These are phyloP conservation scores for Orgyia antiqua DNA, from an alignment of 2,888 invertebrate species.

Conservation along the genomic window DNA sequence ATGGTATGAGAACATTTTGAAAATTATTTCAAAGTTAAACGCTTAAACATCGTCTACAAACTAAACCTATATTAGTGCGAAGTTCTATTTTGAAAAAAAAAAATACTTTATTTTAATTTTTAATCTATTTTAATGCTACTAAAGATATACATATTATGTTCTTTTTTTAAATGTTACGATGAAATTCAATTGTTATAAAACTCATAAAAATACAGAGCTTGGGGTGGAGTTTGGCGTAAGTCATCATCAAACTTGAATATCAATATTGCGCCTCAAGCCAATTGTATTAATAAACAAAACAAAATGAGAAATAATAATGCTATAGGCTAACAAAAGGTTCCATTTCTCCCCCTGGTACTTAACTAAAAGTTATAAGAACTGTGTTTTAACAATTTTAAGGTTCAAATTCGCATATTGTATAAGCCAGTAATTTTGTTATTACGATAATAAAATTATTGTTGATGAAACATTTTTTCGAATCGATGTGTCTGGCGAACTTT, in stretches of 20 bases:
- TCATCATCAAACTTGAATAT: slow-evolving; percentile 79
- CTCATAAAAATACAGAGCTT: slow-evolving; percentile 66
- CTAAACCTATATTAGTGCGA: no score
- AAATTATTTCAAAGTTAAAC: slow-evolving; percentile 22
- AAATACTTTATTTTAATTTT: no score
- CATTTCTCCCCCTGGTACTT: slow-evolving; percentile 74
- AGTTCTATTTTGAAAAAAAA: no score
- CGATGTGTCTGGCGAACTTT: slow-evolving; percentile 73
- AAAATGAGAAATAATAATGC: slow-evolving; percentile 79
- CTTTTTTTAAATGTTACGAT: slow-evolving; percentile 33
- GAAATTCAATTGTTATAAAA: slow-evolving; percentile 59
- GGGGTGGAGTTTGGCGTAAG: slow-evolving; percentile 62
- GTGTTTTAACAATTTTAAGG: slow-evolving; percentile 56
- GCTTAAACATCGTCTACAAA: no score
- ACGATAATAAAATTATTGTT: slow-evolving; percentile 78
- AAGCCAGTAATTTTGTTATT: slow-evolving; percentile 77
- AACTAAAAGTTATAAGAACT: slow-evolving; percentile 52
- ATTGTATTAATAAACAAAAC: slow-evolving; percentile 79
- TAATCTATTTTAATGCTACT: slow-evolving; percentile 8
- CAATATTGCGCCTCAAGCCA: slow-evolving; percentile 78
- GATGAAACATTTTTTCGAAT: slow-evolving; percentile 77
- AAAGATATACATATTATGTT: no score
- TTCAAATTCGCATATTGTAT: slow-evolving; percentile 54
- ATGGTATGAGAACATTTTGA: slow-evolving; percentile 37
- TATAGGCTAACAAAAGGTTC: slow-evolving; percentile 78